Evolutionary conservation across 2,797 vertebrate species (phyloP).

Genomic region (Gila robusta): DNA sequence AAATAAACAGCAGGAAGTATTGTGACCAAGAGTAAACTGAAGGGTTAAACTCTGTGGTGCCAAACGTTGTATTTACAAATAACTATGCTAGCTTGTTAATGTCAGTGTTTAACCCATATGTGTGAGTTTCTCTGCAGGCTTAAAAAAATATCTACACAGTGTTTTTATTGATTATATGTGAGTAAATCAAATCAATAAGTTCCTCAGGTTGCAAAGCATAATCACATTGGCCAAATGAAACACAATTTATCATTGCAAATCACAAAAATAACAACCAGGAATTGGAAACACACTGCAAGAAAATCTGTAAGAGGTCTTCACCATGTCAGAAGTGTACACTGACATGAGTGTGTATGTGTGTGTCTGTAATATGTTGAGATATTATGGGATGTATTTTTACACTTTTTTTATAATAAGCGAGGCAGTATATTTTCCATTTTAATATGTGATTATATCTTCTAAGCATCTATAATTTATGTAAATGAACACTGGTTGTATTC

Average conservation of each 20-base stretch:
- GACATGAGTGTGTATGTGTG: neutral
- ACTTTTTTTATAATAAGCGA: neutral
- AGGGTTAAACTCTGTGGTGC: neutral
- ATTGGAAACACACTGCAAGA: neutral
- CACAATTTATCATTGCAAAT: neutral
- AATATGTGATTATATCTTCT: neutral
- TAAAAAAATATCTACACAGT: neutral
- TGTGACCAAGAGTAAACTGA: neutral
- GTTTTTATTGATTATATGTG: neutral
- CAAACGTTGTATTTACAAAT: neutral
- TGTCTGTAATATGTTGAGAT: neutral
- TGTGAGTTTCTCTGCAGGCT: neutral
- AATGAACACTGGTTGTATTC: neutral
- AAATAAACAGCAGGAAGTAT: neutral
- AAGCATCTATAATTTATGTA: neutral
- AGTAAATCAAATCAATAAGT: constrained; percentile 11
- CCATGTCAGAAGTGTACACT: neutral
- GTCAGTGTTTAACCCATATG: neutral
- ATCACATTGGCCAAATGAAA: constrained; percentile 1
- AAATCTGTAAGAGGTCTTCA: neutral
- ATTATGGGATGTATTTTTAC: neutral
- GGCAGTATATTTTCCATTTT: neutral
- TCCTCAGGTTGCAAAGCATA: constrained; percentile 9
- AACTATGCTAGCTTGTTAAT: neutral
- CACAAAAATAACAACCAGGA: neutral